Evolutionary conservation across 2,113 vertebrate species (phyloP).

Genomic region (Chiloscyllium plagiosum): DNA sequence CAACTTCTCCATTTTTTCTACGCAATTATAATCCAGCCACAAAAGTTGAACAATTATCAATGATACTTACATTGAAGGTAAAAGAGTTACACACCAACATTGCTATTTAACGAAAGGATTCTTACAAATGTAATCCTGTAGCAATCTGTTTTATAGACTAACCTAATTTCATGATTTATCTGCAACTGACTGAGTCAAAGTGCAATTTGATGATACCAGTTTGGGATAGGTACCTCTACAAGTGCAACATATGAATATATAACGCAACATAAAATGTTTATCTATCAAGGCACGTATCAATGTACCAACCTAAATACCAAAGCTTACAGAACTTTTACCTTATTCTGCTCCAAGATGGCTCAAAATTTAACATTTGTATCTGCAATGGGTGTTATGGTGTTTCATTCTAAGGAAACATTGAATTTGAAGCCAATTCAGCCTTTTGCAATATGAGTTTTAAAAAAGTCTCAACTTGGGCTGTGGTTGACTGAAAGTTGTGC

Average conservation of each 20-base stretch:
- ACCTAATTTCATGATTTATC: constrained; percentile 29
- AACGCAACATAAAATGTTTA: constrained; percentile 9
- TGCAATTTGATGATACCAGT: constrained; percentile 28
- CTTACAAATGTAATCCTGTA: constrained; percentile 23
- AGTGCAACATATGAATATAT: constrained; percentile 20
- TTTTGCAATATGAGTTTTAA: background rate
- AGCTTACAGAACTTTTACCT: background rate
- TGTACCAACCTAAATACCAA: background rate
- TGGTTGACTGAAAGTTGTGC: background rate
- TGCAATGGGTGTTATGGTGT: background rate
- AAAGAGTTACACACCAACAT: background rate
- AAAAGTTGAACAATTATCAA: background rate
- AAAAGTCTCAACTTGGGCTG: background rate
- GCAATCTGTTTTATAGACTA: constrained; percentile 30
- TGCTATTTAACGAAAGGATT: constrained; percentile 28
- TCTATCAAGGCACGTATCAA: background rate
- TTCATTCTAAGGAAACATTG: background rate
- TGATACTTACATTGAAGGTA: background rate
- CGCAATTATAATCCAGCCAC: background rate
- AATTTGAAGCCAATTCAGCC: background rate
- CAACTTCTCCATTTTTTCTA: background rate
- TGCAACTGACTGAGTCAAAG: background rate
- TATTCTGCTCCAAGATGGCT: background rate
- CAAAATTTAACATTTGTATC: background rate
- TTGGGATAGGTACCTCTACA: background rate